Percentiles rank a stretch among this genome's conserved stretches.
phyloP scores from a whole-genome alignment of 2,888 invertebrate species.

The Amorpha juglandis region DNA sequence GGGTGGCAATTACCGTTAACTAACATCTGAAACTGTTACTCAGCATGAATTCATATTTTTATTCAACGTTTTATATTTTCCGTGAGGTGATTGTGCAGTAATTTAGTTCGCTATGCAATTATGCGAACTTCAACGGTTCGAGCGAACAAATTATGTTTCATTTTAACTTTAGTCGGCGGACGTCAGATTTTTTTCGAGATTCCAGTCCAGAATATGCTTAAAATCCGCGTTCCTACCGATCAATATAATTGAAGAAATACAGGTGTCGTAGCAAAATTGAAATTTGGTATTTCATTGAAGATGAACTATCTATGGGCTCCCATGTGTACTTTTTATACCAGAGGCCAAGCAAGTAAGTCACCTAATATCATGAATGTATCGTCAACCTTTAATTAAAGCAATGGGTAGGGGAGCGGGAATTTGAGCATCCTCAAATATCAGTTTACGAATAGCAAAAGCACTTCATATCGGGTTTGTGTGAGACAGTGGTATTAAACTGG shows the following conservation, averaged over 20 bases:
- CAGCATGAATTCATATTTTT: conserved; percentile 17
- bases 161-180: conserved; percentile 5
- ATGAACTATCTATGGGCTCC: too few species aligned
- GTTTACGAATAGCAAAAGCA: too few species aligned
- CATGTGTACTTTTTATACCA: too few species aligned
- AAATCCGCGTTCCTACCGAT: conserved; percentile 4
- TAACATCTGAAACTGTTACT: conserved; percentile 20
- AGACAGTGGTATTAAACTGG: too few species aligned
- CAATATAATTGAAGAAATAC: conserved; percentile 3
- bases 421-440: too few species aligned
- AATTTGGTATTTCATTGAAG: too few species aligned
- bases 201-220: not conserved
- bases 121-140: conserved; percentile 14
- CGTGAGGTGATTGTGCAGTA: conserved; percentile 19
- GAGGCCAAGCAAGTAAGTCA: too few species aligned
- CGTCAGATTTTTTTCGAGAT: conserved; percentile 11
- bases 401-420: too few species aligned
- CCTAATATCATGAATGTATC: too few species aligned
- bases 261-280: not conserved
- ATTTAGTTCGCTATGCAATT: conserved; percentile 26
- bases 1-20: not conserved
- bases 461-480: too few species aligned
- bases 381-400: too few species aligned
- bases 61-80: conserved; percentile 9
- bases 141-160: conserved; percentile 26